Evolutionary conservation across 2,888 invertebrate species (phyloP).

Genomic region (Alsophila aescularia): DNA sequence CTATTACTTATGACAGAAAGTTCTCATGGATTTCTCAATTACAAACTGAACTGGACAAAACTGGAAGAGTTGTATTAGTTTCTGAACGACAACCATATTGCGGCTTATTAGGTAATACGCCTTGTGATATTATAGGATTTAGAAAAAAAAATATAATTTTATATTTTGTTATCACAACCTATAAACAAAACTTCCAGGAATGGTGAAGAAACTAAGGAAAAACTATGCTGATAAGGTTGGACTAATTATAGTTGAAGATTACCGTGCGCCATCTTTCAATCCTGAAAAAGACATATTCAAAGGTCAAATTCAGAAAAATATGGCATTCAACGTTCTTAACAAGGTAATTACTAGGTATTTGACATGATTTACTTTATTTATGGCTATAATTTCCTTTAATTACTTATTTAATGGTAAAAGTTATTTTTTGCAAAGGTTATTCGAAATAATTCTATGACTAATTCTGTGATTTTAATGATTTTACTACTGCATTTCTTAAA

Average conservation of each 20-base stretch:
- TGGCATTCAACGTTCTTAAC: constrained; percentile 86
- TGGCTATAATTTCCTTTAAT: too few species aligned
- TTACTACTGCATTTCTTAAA: too few species aligned
- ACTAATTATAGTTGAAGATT: constrained; percentile 78
- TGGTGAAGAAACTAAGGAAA: constrained; percentile 87
- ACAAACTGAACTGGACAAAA: constrained; percentile 49
- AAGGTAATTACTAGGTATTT: constrained; percentile 47
- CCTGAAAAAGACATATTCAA: constrained; percentile 71
- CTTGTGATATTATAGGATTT: neutral
- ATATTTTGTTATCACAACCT: neutral
- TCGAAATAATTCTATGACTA: too few species aligned
- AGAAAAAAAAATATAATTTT: too few species aligned
- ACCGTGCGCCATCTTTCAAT: constrained; percentile 77
- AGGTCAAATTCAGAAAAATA: constrained; percentile 83
- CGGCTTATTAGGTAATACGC: constrained; percentile 54
- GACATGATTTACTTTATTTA: too few species aligned
- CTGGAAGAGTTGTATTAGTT: constrained; percentile 52
- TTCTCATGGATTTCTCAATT: constrained; percentile 56
- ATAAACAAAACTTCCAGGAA: constrained; percentile 84
- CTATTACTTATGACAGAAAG: constrained; percentile 49
- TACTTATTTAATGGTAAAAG: too few species aligned
- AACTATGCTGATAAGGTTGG: constrained; percentile 79
- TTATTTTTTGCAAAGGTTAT: too few species aligned
- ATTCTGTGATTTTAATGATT: too few species aligned
- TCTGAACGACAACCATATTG: constrained; percentile 57